A percentile compares a stretch with the other conserved stretches of the same genome.
Conservation (phyloP, 92 coral and sea anemone genomes). For the Epizoanthus rinbou region DNA sequence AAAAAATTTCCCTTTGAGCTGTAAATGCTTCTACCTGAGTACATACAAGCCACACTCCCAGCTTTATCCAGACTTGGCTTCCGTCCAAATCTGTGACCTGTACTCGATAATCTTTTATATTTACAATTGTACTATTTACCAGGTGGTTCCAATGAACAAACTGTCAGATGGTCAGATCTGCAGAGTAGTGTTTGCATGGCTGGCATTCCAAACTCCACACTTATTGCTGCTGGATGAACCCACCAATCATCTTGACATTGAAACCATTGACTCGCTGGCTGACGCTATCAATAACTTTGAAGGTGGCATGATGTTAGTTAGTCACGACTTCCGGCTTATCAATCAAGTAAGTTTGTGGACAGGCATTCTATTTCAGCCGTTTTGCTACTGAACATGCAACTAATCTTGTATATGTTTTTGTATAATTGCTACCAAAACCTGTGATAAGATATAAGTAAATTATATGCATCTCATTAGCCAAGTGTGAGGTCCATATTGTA, state of each 20-base stretch:
- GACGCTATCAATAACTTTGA: slow-evolving; percentile 96
- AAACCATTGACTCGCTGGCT: slow-evolving; percentile 96
- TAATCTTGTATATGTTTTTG: no score
- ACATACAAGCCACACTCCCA: no score
- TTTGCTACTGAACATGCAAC: no score
- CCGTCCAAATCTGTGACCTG: no score
- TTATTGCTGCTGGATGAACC: slow-evolving; percentile 97
- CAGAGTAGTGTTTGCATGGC: slow-evolving; percentile 99
- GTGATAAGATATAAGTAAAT: no score
- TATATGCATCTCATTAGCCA: no score
- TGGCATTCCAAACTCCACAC: slow-evolving; percentile 95
- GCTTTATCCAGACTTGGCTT: no score
- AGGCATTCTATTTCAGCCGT: not conserved
- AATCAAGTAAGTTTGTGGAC: slow-evolving; percentile 68
- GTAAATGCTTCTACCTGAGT: no score
- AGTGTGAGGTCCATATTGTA: no score
- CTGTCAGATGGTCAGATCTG: slow-evolving; percentile 98
- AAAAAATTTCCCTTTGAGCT: no score
- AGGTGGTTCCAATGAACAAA: slow-evolving; percentile 96
- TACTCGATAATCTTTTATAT: not conserved
- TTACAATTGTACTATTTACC: not conserved
- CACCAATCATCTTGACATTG: slow-evolving; percentile 99
- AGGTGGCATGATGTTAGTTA: slow-evolving; percentile 94
- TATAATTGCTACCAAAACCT: no score
- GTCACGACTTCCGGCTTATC: slow-evolving; percentile 99